A percentile compares a stretch with the other conserved stretches of the same genome.
Conservation (phyloP, 2,888 invertebrate species). For the Psococerastis gibbosa region DNA sequence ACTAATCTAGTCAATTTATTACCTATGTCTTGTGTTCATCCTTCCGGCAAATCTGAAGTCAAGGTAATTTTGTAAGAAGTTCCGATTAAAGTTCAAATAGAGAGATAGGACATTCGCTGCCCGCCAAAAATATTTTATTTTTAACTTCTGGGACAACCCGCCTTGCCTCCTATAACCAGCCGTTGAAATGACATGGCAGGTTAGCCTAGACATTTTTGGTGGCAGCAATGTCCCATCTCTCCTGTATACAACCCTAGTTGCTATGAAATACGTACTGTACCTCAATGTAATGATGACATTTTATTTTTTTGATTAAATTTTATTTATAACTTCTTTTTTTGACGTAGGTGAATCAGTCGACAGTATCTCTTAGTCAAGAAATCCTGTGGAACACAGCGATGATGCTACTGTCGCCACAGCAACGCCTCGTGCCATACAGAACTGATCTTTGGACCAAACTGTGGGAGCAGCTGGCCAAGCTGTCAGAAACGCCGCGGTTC, state of each 20-base stretch:
- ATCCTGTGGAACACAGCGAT: constrained; percentile 63
- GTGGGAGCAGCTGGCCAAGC: constrained; percentile 34
- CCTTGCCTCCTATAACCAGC: too few species aligned
- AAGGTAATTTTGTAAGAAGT: too few species aligned
- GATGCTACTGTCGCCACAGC: constrained; percentile 66
- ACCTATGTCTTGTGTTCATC: constrained; percentile 44
- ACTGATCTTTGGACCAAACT: constrained; percentile 67
- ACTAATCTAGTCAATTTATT: constrained; percentile 44
- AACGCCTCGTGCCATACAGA: constrained; percentile 62
- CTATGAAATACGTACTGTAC: too few species aligned
- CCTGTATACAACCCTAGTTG: too few species aligned
- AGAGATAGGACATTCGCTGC: too few species aligned
- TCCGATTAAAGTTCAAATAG: too few species aligned
- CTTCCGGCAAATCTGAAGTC: constrained; percentile 38
- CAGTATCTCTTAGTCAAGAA: constrained; percentile 44
- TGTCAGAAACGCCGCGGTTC: constrained; percentile 36
- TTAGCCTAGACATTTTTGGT: too few species aligned
- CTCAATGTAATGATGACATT: not conserved
- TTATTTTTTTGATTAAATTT: not conserved
- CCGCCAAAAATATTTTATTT: constrained; percentile 4
- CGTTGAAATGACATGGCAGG: too few species aligned
- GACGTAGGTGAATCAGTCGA: constrained; percentile 29
- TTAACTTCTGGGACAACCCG: not conserved
- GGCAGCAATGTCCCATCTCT: too few species aligned
- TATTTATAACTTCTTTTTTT: constrained; percentile 20